A percentile compares a stretch with the other conserved stretches of the same genome.
Conservation (phyloP, 2,797 vertebrate species). For the Tragelaphus oryx region DNA sequence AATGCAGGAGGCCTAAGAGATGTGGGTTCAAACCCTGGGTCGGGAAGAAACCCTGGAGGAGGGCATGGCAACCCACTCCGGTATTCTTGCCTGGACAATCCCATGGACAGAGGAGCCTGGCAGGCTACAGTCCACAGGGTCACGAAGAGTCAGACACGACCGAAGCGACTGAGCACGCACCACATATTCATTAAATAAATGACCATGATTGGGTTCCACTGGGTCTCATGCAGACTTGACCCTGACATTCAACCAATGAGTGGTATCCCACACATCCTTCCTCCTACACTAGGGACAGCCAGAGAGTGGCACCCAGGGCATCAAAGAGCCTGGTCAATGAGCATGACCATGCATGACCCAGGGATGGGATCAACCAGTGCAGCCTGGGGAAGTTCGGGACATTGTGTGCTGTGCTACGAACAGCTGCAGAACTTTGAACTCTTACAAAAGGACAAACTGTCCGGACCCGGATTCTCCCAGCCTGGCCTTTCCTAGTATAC, state of each 20-base stretch:
- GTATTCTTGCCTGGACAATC: neutral
- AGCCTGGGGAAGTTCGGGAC: neutral
- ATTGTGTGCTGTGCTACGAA: neutral
- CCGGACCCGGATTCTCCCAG: neutral
- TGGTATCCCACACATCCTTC: too few species aligned
- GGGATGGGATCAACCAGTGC: neutral
- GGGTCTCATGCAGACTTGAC: neutral
- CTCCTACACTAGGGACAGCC: rapidly evolving
- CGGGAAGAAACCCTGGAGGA: neutral
- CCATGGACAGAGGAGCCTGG: neutral
- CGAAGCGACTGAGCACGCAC: rapidly evolving
- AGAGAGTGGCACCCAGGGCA: neutral
- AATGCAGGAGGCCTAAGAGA: neutral
- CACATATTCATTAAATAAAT: too few species aligned
- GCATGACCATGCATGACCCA: neutral
- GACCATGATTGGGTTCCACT: neutral
- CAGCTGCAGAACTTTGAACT: constrained; percentile 1
- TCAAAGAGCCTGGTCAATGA: neutral
- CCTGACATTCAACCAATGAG: neutral
- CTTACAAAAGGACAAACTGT: neutral
- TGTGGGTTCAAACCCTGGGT: neutral
- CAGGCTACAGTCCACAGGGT: neutral
- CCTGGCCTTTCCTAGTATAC: neutral
- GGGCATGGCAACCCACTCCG: neutral
- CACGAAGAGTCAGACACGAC: neutral